Conservation (phyloP, 1,140 invertebrate genomes). For the Oryzaephilus surinamensis region DNA sequence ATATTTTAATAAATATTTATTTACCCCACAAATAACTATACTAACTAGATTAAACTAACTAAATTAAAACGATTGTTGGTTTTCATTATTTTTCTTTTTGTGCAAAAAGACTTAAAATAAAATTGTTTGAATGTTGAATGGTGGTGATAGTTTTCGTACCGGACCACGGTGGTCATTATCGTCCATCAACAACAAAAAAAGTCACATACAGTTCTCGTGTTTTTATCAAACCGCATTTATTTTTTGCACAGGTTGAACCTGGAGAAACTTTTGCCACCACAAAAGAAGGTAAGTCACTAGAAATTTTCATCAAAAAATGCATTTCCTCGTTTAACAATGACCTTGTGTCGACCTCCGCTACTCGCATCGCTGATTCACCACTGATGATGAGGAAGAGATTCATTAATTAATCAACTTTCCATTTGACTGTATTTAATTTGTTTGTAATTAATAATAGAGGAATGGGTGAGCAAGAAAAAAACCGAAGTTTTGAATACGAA, state of each 20-base stretch:
- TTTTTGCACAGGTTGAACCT: constrained; percentile 32
- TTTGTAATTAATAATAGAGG: constrained; percentile 53
- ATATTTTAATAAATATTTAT: too few species aligned
- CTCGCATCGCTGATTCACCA: too few species aligned
- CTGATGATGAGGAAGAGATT: neutral
- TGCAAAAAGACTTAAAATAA: neutral
- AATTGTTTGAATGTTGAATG: constrained; percentile 24
- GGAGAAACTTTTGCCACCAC: constrained; percentile 33
- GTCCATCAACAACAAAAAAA: constrained; percentile 16
- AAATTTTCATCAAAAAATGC: neutral
- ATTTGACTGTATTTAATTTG: constrained; percentile 1
- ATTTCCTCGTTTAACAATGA: neutral
- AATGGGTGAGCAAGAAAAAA: constrained; percentile 82
- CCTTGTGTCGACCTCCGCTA: too few species aligned
- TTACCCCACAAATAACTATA: too few species aligned
- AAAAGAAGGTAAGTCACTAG: constrained; percentile 32
- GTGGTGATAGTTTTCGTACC: constrained; percentile 35
- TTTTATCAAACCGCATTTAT: constrained; percentile 29
- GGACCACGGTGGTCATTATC: constrained; percentile 31
- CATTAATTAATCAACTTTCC: neutral
- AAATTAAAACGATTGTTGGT: too few species aligned
- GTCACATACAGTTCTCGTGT: constrained; percentile 31
- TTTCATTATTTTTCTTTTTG: neutral
- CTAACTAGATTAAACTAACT: too few species aligned
- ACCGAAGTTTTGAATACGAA: constrained; percentile 77